Evolutionary conservation across 92 coral and sea anemone species (phyloP).

Genomic region (Meandrina meandrites): DNA sequence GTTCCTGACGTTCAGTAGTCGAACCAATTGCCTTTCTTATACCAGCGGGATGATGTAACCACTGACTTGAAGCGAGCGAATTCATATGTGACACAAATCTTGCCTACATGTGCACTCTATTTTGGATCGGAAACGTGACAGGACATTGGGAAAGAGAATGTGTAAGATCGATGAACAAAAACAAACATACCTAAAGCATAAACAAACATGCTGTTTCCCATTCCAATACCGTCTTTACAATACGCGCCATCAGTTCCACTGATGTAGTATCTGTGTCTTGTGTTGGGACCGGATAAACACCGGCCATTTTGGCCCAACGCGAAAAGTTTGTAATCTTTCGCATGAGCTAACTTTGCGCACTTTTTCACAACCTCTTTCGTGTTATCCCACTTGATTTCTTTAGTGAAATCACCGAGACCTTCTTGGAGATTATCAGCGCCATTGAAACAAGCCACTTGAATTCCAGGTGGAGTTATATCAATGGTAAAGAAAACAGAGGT

Average conservation of each 20-base stretch:
- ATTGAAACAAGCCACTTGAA: slow-evolving; percentile 38
- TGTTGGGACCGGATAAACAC: slow-evolving; percentile 14
- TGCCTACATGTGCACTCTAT: too few relatives aligned
- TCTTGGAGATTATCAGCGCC: slow-evolving; percentile 37
- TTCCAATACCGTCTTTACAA: slow-evolving; percentile 59
- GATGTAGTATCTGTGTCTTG: neutral
- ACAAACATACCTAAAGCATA: slow-evolving; percentile 50
- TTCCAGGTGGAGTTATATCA: slow-evolving; percentile 37
- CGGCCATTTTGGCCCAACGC: slow-evolving; percentile 50
- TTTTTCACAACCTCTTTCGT: slow-evolving; percentile 44
- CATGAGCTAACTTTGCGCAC: slow-evolving; percentile 50
- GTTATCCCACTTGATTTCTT: slow-evolving; percentile 43
- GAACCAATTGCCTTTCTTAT: too few relatives aligned
- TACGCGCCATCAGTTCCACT: slow-evolving; percentile 13
- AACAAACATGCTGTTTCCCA: slow-evolving; percentile 37
- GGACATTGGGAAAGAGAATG: too few relatives aligned
- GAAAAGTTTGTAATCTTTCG: slow-evolving; percentile 39
- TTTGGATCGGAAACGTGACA: too few relatives aligned
- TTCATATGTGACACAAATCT: too few relatives aligned
- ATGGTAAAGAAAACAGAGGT: too few relatives aligned
- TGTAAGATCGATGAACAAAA: too few relatives aligned
- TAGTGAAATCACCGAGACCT: slow-evolving; percentile 44
- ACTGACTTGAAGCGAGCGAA: too few relatives aligned
- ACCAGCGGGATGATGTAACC: too few relatives aligned
- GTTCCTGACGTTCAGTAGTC: too few relatives aligned